These are phyloP conservation scores for Gallinago nigripennis DNA, from an alignment of 2,797 vertebrate species.

Conservation along the genomic window DNA sequence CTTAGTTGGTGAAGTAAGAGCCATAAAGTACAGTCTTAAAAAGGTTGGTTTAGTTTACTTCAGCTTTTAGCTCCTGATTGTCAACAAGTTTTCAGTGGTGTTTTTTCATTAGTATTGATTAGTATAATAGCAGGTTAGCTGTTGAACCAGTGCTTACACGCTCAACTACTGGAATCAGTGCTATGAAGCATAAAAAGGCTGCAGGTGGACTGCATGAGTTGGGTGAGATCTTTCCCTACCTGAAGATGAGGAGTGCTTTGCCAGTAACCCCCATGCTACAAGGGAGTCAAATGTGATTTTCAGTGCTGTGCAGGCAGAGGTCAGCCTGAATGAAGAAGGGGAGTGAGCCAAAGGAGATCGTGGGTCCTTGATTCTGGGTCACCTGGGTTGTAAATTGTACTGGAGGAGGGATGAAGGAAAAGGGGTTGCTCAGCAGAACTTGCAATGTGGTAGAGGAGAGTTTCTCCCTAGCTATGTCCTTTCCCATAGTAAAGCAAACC, in stretches of 20 bases:
- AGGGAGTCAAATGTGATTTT: background rate
- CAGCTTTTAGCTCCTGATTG: background rate
- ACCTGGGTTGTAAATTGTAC: background rate
- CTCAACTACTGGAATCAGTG: background rate
- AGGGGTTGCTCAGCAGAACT: background rate
- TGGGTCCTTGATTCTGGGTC: background rate
- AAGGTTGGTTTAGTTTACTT: background rate
- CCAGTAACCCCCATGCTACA: background rate
- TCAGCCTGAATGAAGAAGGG: background rate
- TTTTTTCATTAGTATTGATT: background rate
- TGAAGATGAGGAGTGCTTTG: background rate
- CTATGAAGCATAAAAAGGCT: background rate
- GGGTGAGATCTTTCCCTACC: background rate
- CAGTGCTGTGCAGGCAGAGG: background rate
- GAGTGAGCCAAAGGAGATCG: background rate
- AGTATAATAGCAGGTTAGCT: background rate
- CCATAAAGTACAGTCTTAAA: background rate
- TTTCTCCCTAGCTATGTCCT: background rate
- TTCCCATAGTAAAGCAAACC: background rate
- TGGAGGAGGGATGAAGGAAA: background rate
- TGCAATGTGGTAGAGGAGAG: background rate
- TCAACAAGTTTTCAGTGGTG: background rate
- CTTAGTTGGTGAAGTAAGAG: background rate
- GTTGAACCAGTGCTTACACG: background rate
- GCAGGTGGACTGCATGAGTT: background rate